These are phyloP conservation scores for Chaetodon trifasciatus DNA, from an alignment of 2,797 vertebrate genomes.

Conservation along the genomic window DNA sequence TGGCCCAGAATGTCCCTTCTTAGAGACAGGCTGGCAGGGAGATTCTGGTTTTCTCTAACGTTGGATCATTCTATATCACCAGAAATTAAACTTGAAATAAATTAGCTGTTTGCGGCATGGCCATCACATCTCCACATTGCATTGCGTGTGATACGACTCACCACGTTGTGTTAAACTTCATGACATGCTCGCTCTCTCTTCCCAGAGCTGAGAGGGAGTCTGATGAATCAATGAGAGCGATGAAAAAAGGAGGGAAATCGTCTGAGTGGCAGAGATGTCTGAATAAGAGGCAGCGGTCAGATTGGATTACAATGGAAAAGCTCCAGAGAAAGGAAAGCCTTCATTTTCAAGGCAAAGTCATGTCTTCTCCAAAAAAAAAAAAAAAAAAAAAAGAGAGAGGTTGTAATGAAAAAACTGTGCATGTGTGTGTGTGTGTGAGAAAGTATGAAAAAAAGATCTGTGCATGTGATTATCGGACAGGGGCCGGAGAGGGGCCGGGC, in stretches of 20 bases:
- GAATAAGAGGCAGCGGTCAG: conserved; percentile 48
- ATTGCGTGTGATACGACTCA: conserved; percentile 29
- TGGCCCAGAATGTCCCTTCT: neutral
- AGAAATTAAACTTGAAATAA: neutral
- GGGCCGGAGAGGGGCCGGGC: conserved; percentile 53
- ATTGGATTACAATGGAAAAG: conserved; percentile 48
- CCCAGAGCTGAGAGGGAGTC: conserved; percentile 17
- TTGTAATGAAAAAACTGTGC: conserved; percentile 26
- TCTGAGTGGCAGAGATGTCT: conserved; percentile 46
- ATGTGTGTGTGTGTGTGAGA: conserved; percentile 37
- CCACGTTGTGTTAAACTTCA: conserved; percentile 53
- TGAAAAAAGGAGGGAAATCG: conserved; percentile 53
- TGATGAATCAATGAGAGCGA: conserved; percentile 52
- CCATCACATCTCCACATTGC: neutral
- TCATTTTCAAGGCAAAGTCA: conserved; percentile 57
- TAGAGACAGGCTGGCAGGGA: neutral
- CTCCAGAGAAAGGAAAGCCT: conserved; percentile 57
- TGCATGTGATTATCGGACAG: conserved; percentile 75
- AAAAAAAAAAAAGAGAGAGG: neutral
- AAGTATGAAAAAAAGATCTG: conserved; percentile 66
- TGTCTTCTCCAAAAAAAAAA: conserved; percentile 30
- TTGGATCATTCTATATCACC: neutral
- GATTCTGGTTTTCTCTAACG: neutral
- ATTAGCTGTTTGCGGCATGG: neutral
- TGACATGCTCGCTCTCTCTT: conserved; percentile 20